These are phyloP conservation scores for Cydia amplana DNA, from an alignment of 1,140 invertebrate genomes.

Conservation along the genomic window DNA sequence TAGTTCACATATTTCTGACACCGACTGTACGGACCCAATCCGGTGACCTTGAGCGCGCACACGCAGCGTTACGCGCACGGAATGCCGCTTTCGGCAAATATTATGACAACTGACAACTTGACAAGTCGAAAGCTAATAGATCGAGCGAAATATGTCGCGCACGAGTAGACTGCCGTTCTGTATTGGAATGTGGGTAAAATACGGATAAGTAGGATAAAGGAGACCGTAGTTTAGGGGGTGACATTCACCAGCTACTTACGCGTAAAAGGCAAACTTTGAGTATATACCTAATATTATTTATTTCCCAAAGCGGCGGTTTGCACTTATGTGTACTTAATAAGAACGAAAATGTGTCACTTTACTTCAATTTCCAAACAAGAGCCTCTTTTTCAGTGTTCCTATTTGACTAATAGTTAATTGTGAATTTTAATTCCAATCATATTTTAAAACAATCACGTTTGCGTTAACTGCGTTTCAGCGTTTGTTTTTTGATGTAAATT, in stretches of 20 bases:
- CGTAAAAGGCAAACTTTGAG: too few species aligned
- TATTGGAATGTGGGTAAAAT: neutral
- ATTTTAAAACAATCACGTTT: too few species aligned
- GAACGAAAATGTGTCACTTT: too few species aligned
- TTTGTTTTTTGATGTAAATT: too few species aligned
- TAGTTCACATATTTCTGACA: neutral
- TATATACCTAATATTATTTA: too few species aligned
- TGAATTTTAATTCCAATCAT: too few species aligned
- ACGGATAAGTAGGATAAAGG: neutral
- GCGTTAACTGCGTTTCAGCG: too few species aligned
- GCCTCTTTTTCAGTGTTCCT: too few species aligned
- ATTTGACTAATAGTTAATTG: too few species aligned
- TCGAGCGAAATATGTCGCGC: conserved; percentile 12
- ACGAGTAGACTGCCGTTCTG: neutral
- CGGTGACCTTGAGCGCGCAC: neutral
- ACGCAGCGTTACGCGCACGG: conserved; percentile 8
- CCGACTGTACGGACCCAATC: neutral
- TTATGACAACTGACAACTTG: conserved; percentile 1
- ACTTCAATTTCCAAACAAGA: too few species aligned
- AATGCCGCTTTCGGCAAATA: neutral
- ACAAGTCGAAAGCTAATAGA: neutral
- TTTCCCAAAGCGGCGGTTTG: too few species aligned
- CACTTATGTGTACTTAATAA: too few species aligned
- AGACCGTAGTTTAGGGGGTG: neutral
- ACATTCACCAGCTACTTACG: neutral